Percentiles rank a stretch among this genome's conserved stretches.
These are phyloP conservation scores for Ciconia boyciana DNA, from an alignment of 2,113 vertebrate genomes.

Conservation along the genomic window DNA sequence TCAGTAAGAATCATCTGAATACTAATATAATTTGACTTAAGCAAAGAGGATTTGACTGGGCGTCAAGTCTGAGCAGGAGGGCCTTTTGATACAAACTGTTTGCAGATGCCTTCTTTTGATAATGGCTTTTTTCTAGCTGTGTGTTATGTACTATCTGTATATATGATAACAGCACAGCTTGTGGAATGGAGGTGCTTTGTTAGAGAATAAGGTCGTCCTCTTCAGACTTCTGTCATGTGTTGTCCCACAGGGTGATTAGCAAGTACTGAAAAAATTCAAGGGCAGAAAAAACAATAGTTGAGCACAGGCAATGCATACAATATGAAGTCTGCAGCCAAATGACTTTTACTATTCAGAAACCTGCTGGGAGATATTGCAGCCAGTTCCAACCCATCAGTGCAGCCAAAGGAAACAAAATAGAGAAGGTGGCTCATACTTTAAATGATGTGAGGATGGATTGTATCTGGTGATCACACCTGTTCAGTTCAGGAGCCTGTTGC, in stretches of 20 bases:
- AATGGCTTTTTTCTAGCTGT: neutral
- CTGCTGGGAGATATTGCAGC: neutral
- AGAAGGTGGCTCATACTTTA: no score
- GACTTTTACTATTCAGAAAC: slow-evolving; percentile 17
- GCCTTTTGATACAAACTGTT: neutral
- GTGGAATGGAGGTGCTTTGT: neutral
- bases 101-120: neutral
- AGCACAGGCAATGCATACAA: neutral
- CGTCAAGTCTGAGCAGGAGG: neutral
- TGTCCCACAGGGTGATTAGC: slow-evolving; percentile 23
- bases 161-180: neutral
- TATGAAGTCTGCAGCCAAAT: slow-evolving; percentile 15
- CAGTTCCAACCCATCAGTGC: neutral
- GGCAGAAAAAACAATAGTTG: neutral
- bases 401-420: neutral
- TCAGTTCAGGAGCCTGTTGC: neutral
- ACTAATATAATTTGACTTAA: neutral
- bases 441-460: neutral
- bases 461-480: neutral
- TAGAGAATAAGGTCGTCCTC: neutral
- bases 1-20: neutral
- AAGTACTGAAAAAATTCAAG: slow-evolving; percentile 32
- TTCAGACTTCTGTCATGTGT: slow-evolving; percentile 6
- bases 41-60: neutral
- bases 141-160: neutral